Percentiles rank a stretch among this genome's conserved stretches.
These are phyloP conservation scores for Hippocampus kuda DNA, from an alignment of 2,797 vertebrate genomes.

Conservation along the genomic window DNA sequence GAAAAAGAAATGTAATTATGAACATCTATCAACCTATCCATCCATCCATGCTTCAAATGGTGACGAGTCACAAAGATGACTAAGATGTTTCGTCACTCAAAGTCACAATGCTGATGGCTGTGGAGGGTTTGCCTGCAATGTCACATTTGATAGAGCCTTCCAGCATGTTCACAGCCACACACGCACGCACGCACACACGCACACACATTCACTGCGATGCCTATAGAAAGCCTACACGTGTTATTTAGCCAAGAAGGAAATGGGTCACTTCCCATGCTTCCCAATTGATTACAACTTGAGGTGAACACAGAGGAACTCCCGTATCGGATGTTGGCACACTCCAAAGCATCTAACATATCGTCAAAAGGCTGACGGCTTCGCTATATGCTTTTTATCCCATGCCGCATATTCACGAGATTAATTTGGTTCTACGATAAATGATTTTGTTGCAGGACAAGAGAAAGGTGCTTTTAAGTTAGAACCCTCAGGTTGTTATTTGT, in stretches of 20 bases:
- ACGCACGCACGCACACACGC: not conserved
- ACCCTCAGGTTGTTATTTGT: not conserved
- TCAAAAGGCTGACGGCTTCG: not conserved
- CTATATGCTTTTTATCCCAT: not conserved
- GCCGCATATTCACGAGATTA: not conserved
- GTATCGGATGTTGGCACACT: not conserved
- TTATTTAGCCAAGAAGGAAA: not conserved
- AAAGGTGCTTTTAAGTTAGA: not conserved
- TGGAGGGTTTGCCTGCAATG: not conserved
- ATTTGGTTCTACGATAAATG: not conserved
- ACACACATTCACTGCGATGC: not conserved
- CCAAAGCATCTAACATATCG: not conserved
- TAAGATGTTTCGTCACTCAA: conserved; percentile 18
- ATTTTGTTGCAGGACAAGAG: not conserved
- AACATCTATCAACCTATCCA: no score
- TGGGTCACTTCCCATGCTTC: not conserved
- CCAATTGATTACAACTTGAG: not conserved
- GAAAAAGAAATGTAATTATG: not conserved
- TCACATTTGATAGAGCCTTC: not conserved
- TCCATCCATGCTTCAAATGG: not conserved
- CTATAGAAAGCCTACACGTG: not conserved
- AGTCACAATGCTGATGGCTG: not conserved
- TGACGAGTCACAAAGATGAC: conserved; percentile 9
- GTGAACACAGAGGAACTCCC: not conserved
- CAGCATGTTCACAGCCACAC: conserved; percentile 1